Conservation (phyloP, 2,888 invertebrate species). For the Diadegma fenestrale region DNA sequence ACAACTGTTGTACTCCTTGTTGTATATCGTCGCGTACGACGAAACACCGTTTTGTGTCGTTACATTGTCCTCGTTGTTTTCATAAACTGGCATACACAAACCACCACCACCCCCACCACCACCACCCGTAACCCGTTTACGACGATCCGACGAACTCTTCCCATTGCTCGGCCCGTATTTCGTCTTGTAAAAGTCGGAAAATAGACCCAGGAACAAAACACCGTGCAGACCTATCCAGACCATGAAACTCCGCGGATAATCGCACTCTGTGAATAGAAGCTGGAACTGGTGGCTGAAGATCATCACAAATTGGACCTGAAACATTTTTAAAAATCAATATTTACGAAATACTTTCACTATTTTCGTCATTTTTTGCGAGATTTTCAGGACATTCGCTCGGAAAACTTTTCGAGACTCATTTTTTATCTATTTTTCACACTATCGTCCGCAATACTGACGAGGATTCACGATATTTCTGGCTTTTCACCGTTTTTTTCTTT, state of each 20-base stretch:
- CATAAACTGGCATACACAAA: constrained; percentile 92
- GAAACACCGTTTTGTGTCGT: constrained; percentile 82
- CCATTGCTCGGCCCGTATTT: constrained; percentile 86
- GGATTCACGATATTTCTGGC: too few species aligned
- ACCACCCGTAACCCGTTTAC: constrained; percentile 78
- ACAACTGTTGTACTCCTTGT: constrained; percentile 87
- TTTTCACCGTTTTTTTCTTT: too few species aligned
- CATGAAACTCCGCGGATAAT: constrained; percentile 96
- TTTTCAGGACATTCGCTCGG: too few species aligned
- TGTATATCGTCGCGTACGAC: constrained; percentile 86
- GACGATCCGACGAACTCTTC: constrained; percentile 41
- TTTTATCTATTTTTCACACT: too few species aligned
- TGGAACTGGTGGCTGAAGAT: constrained; percentile 97
- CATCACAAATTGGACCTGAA: constrained; percentile 95
- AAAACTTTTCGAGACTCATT: too few species aligned
- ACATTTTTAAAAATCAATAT: background rate
- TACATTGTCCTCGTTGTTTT: constrained; percentile 81
- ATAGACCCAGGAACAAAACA: constrained; percentile 96
- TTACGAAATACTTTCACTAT: background rate
- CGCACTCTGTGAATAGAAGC: constrained; percentile 94
- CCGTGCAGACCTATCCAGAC: constrained; percentile 98
- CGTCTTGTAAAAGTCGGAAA: constrained; percentile 97
- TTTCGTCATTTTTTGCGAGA: too few species aligned
- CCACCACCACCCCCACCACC: constrained; percentile 85
- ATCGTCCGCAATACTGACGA: too few species aligned